Conservation (phyloP, 2,113 vertebrate species). For the Hippocampus barbouri region DNA sequence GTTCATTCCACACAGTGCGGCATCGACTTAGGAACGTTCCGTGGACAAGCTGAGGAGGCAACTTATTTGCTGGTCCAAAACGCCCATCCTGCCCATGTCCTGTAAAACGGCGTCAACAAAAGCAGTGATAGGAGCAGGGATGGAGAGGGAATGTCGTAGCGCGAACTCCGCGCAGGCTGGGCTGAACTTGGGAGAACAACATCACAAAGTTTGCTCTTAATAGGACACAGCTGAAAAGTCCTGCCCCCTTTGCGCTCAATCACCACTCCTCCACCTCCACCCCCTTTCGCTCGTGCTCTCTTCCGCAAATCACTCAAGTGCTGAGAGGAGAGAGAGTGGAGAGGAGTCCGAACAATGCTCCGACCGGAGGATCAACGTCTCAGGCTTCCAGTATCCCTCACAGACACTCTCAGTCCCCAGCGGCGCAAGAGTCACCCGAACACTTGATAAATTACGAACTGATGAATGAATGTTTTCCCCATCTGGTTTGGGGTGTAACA, state of each 20-base stretch:
- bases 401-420: background rate
- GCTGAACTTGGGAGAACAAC: constrained; percentile 77
- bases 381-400: background rate
- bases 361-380: background rate
- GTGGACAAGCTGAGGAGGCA: constrained; percentile 20
- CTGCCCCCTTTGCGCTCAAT: constrained; percentile 73
- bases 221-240: constrained; percentile 68
- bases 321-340: constrained; percentile 40
- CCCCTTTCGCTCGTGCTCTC: constrained; percentile 15
- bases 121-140: constrained; percentile 38
- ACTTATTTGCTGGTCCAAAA: constrained; percentile 40
- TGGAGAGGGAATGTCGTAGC: constrained; percentile 10
- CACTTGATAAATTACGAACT: background rate
- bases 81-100: constrained; percentile 62
- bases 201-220: constrained; percentile 80
- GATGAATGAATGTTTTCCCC: background rate
- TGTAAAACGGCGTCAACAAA: constrained; percentile 44
- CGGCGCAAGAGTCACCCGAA: background rate
- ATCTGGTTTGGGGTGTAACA: background rate
- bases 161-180: constrained; percentile 49
- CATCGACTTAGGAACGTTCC: constrained; percentile 36
- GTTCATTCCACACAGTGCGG: constrained; percentile 47
- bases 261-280: constrained; percentile 54
- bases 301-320: constrained; percentile 66
- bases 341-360: constrained; percentile 35